Conservation (phyloP, 2,113 vertebrate genomes). For the Charina bottae region DNA sequence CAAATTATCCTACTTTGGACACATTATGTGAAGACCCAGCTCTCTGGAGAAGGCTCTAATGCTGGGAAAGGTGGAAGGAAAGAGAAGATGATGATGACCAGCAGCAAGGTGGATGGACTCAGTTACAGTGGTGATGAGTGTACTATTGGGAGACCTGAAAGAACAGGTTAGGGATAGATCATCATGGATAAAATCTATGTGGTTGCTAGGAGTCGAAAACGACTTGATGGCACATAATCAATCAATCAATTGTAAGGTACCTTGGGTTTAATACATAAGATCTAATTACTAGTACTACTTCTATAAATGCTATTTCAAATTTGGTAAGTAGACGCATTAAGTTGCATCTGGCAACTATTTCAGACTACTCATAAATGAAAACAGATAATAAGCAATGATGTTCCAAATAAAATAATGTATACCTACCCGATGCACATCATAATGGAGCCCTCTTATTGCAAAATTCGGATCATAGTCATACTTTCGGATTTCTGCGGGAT, state of each 20-base stretch:
- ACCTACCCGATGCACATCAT: constrained; percentile 95
- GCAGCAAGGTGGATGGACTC: background rate
- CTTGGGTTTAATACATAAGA: background rate
- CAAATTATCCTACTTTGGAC: background rate
- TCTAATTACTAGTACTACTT: background rate
- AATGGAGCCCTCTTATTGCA: constrained; percentile 95
- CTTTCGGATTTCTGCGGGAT: constrained; percentile 86
- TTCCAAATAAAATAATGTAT: constrained; percentile 8
- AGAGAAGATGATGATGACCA: background rate
- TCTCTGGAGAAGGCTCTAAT: background rate
- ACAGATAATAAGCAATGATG: background rate
- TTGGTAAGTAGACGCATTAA: background rate
- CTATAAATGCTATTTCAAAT: background rate
- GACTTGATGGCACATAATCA: background rate
- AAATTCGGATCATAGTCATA: constrained; percentile 94
- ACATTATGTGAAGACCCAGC: background rate
- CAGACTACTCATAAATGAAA: background rate
- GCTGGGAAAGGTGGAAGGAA: background rate
- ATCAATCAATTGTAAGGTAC: background rate
- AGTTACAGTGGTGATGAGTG: background rate
- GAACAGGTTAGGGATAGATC: background rate
- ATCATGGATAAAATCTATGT: background rate
- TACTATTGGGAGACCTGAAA: background rate
- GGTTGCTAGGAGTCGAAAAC: background rate
- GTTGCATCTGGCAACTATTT: background rate